Evolutionary conservation across 2,113 vertebrate species (phyloP).

Genomic region (Chionomys nivalis): DNA sequence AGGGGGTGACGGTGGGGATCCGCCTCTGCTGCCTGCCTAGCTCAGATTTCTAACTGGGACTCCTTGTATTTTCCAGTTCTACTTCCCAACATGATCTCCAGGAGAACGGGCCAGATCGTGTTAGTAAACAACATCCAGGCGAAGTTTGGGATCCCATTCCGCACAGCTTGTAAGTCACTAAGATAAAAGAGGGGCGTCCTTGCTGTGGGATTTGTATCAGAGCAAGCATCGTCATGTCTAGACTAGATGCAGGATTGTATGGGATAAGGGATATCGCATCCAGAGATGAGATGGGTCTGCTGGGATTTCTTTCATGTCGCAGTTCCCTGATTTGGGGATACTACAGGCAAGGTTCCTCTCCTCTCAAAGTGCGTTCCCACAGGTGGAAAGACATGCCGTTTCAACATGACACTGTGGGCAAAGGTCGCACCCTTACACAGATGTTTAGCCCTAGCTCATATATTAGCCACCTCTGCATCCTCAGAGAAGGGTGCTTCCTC

Average conservation of each 20-base stretch:
- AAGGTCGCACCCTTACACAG: background rate
- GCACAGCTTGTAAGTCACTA: slow-evolving; percentile 94
- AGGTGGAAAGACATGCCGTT: background rate
- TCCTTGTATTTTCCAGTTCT: slow-evolving; percentile 85
- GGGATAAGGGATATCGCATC: background rate
- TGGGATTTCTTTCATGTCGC: background rate
- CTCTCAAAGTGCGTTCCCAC: background rate
- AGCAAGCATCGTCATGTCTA: background rate
- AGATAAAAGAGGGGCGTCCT: fast-evolving
- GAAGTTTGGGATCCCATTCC: slow-evolving; percentile 94
- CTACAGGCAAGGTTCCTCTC: background rate
- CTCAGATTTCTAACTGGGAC: background rate
- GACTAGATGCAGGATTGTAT: fast-evolving
- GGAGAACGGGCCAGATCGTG: slow-evolving; percentile 94
- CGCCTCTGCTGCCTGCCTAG: background rate
- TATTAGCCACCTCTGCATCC: too few species aligned
- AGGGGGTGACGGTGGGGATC: background rate
- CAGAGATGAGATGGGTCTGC: background rate
- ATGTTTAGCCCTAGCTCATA: too few species aligned
- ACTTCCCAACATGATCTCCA: slow-evolving; percentile 95
- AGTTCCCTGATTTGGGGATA: background rate
- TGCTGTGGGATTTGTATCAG: background rate
- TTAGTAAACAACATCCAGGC: slow-evolving; percentile 96
- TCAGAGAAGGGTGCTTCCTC: too few species aligned
- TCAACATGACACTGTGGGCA: background rate